These are phyloP conservation scores for Hoplostethus atlanticus DNA, from an alignment of 2,797 vertebrate species.

Conservation along the genomic window DNA sequence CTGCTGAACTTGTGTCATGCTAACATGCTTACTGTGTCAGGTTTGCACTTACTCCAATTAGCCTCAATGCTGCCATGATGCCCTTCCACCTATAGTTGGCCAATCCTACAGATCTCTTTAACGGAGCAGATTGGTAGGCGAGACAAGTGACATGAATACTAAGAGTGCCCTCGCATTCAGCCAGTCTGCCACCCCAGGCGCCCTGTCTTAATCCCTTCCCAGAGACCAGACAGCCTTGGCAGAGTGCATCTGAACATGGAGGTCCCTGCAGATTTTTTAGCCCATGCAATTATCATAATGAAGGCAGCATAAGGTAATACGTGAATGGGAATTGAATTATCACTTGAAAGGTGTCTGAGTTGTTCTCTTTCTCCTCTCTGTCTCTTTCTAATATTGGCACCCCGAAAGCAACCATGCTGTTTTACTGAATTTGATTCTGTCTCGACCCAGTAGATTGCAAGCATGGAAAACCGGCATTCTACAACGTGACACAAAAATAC, in stretches of 20 bases:
- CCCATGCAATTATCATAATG: constrained; percentile 87
- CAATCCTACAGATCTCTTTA: constrained; percentile 60
- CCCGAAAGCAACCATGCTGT: constrained; percentile 21
- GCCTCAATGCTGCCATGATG: constrained; percentile 33
- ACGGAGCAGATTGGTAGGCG: constrained; percentile 70
- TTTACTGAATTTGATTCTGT: constrained; percentile 24
- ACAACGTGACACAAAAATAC: not conserved
- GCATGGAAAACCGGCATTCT: not conserved
- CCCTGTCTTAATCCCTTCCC: constrained; percentile 78
- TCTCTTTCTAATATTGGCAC: constrained; percentile 28
- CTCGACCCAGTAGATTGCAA: not conserved
- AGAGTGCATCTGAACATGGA: constrained; percentile 68
- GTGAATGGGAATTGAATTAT: constrained; percentile 75
- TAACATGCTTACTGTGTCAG: constrained; percentile 39
- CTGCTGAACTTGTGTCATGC: constrained; percentile 41
- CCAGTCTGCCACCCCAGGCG: constrained; percentile 66
- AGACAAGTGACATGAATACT: constrained; percentile 78
- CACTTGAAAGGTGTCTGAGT: constrained; percentile 67
- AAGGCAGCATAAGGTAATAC: constrained; percentile 80
- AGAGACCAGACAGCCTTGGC: constrained; percentile 74
- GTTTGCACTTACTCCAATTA: constrained; percentile 51
- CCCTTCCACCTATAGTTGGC: constrained; percentile 53
- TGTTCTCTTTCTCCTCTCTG: constrained; percentile 43
- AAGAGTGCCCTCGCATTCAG: constrained; percentile 76
- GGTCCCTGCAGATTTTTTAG: constrained; percentile 82